Percentiles rank a stretch among this genome's conserved stretches.
Evolutionary conservation across 2,888 invertebrate species (phyloP).

Genomic region (Spilosoma lubricipeda): DNA sequence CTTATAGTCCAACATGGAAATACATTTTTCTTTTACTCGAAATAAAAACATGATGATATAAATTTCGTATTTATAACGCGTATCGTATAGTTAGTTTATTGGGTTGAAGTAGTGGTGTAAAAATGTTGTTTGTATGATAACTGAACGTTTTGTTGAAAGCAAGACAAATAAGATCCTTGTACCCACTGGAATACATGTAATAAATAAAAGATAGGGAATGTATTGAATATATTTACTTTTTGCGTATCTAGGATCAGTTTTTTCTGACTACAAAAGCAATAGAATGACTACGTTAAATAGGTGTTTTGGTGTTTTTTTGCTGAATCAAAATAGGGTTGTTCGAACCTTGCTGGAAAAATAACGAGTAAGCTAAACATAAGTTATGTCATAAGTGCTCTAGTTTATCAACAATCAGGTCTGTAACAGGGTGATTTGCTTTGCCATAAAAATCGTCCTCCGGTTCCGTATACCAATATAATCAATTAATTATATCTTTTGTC

Average conservation of each 20-base stretch:
- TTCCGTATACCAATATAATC: too few species aligned
- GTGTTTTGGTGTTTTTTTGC: background rate
- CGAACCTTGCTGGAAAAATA: background rate
- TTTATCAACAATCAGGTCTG: background rate
- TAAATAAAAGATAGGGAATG: background rate
- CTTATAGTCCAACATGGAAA: conserved; percentile 1
- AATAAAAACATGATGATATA: conserved; percentile 15
- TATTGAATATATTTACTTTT: background rate
- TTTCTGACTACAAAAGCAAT: background rate
- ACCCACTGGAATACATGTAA: background rate
- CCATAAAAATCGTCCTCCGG: too few species aligned
- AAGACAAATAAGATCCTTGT: background rate
- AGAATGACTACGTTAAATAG: background rate
- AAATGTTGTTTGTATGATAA: conserved; percentile 7
- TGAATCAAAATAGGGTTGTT: background rate
- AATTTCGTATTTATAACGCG: conserved; percentile 23
- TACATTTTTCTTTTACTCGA: conserved; percentile 13
- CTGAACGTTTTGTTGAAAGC: background rate
- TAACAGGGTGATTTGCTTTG: too few species aligned
- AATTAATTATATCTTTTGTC: too few species aligned
- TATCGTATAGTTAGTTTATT: conserved; percentile 20
- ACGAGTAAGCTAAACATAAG: background rate
- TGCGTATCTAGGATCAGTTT: background rate
- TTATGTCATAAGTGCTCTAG: too few species aligned
- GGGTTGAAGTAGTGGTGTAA: conserved; percentile 8